These are phyloP conservation scores for Bos taurus DNA, from an alignment of 2,113 vertebrate genomes.

Conservation along the genomic window ARS-UCD2.0 NC_037338.1:82161501-82162000, in stretches of 20 bases:
- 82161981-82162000: not conserved
- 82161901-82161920: too few species aligned
- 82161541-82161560: not conserved
- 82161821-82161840: not conserved
- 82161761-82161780: not conserved
- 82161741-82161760: too few species aligned
- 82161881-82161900: not conserved
- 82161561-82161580: rapidly evolving
- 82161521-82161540: not conserved
- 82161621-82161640: not conserved
- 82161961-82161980: not conserved
- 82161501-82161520: not conserved
- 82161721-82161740: too few species aligned
- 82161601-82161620: rapidly evolving
- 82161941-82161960: too few species aligned
- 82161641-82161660: not conserved
- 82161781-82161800: not conserved
- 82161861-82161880: not conserved
- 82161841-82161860: not conserved
- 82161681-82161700: not conserved
- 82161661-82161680: not conserved
- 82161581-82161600: too few species aligned
- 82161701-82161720: not conserved
- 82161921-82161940: not conserved
- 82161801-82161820: not conserved